These are phyloP conservation scores for Potorous gilbertii DNA, from an alignment of 2,797 vertebrate genomes.

Conservation along the genomic window DNA sequence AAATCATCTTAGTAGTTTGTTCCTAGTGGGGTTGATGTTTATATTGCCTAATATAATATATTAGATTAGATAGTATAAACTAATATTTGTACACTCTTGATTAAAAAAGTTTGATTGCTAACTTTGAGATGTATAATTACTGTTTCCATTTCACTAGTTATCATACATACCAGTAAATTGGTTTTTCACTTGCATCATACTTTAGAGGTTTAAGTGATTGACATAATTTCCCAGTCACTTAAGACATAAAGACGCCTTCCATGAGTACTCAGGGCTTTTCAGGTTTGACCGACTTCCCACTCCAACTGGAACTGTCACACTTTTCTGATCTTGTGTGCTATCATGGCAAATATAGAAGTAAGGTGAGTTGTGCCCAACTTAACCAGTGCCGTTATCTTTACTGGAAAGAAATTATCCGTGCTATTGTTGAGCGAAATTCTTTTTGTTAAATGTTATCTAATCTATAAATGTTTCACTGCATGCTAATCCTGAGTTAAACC, in stretches of 20 bases:
- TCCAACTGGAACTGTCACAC: background rate
- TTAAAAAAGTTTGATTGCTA: background rate
- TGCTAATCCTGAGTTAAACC: background rate
- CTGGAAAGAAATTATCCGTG: background rate
- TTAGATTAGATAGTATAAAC: background rate
- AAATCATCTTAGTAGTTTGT: background rate
- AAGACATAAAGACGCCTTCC: background rate
- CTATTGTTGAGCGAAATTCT: background rate
- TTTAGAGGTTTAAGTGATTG: background rate
- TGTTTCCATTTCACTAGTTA: background rate
- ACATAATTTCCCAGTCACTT: background rate
- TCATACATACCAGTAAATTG: background rate
- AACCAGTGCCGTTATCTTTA: background rate
- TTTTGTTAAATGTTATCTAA: background rate
- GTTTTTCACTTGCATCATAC: background rate
- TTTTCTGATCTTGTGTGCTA: background rate
- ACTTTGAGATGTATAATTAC: background rate
- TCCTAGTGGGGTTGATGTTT: background rate
- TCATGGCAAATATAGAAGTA: background rate
- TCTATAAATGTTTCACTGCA: background rate
- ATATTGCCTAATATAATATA: background rate
- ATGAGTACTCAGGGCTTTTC: background rate
- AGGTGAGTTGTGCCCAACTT: background rate
- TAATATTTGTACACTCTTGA: background rate
- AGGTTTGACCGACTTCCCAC: background rate